Conservation (phyloP, 2,888 invertebrate species). For the Harpalus rubripes region DNA sequence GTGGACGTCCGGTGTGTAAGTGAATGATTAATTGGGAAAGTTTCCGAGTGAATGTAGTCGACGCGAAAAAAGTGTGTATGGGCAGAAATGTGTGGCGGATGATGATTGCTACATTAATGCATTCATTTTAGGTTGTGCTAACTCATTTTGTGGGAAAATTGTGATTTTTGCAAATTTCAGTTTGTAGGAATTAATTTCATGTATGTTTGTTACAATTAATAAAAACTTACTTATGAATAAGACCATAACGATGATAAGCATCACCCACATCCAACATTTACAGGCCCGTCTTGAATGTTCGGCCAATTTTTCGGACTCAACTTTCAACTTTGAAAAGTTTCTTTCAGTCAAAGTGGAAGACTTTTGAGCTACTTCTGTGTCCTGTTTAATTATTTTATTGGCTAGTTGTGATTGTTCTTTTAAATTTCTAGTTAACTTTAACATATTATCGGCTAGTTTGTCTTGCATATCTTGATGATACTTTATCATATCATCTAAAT, state of each 20-base stretch:
- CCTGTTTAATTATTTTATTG: conserved; percentile 92
- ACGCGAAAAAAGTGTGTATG: too few species aligned
- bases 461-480: conserved; percentile 94
- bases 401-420: conserved; percentile 95
- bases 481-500: conserved; percentile 90
- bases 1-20: too few species aligned
- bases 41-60: too few species aligned
- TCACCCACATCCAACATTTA: conserved; percentile 97
- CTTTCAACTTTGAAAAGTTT: conserved; percentile 87
- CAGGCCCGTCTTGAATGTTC: conserved; percentile 92
- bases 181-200: too few species aligned
- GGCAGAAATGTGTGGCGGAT: too few species aligned
- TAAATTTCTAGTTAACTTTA: conserved; percentile 90
- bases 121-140: too few species aligned
- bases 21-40: too few species aligned
- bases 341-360: conserved; percentile 89
- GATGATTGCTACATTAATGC: too few species aligned
- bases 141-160: too few species aligned
- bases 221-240: conserved; percentile 90
- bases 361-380: conserved; percentile 89
- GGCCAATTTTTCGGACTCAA: conserved; percentile 89
- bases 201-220: too few species aligned
- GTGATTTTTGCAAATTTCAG: too few species aligned
- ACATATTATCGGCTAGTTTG: conserved; percentile 95
- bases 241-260: conserved; percentile 90